phyloP scores from a whole-genome alignment of 1,140 invertebrate genomes.

The Teleopsis dalmanni region DNA sequence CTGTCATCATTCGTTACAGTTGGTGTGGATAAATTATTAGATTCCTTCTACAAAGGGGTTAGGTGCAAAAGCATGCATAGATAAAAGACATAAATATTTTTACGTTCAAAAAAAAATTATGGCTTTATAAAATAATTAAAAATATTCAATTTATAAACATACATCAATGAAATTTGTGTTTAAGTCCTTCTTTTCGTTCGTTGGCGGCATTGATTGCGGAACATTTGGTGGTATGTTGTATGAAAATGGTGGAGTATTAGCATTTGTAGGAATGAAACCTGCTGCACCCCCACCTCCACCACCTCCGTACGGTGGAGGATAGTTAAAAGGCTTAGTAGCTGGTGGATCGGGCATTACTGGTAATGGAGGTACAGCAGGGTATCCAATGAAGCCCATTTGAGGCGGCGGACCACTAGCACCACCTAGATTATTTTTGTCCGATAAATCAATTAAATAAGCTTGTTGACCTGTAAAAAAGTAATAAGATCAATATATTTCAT shows the following conservation, averaged over 20 bases:
- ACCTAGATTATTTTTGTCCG: conserved; percentile 53
- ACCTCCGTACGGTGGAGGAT: conserved; percentile 28
- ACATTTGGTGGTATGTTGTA: conserved; percentile 63
- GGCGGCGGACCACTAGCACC: conserved; percentile 59
- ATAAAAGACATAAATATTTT: too few species aligned
- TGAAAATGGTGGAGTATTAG: conserved; percentile 49
- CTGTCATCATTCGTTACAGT: conserved; percentile 39
- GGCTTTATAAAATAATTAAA: too few species aligned
- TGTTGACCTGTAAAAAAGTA: conserved; percentile 49
- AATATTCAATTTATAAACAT: conserved; percentile 18
- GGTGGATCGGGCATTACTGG: conserved; percentile 47
- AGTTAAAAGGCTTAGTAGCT: conserved; percentile 40
- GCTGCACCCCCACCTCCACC: conserved; percentile 16
- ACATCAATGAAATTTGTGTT: conserved; percentile 53
- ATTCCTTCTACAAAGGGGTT: conserved; percentile 6
- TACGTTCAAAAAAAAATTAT: too few species aligned
- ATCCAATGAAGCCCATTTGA: conserved; percentile 66
- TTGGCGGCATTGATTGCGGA: conserved; percentile 13
- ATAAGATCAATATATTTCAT: neutral
- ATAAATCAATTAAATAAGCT: conserved; percentile 73
- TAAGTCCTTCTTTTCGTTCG: conserved; percentile 46
- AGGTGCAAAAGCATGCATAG: too few species aligned
- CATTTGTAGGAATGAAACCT: conserved; percentile 7
- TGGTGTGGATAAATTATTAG: conserved; percentile 3
- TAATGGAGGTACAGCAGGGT: conserved; percentile 58